Evolutionary conservation across 1,140 invertebrate genomes (phyloP).

Genomic region (Drosophila funebris): DNA sequence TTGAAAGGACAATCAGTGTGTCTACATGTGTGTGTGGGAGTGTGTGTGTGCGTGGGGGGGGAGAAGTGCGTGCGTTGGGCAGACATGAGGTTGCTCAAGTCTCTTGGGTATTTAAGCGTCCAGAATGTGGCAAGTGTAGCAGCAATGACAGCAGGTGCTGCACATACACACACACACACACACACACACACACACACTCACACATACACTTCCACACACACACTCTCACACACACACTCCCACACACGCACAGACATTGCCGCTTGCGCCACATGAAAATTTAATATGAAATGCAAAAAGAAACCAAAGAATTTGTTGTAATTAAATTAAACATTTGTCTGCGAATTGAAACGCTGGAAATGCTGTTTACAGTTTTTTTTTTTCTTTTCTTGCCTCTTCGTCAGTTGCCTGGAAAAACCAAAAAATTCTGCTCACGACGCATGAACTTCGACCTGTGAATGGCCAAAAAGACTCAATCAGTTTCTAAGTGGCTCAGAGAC

Average conservation of each 20-base stretch:
- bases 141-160: slow-evolving; percentile 68
- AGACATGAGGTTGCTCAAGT: slow-evolving; percentile 28
- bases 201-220: background rate
- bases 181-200: background rate
- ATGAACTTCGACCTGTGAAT: background rate
- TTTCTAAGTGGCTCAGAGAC: slow-evolving; percentile 41
- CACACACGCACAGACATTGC: background rate
- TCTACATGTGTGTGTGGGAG: background rate
- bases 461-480: slow-evolving; percentile 59
- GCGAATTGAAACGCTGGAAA: no score
- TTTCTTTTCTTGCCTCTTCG: background rate
- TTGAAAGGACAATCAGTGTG: slow-evolving; percentile 70
- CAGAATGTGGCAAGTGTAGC: slow-evolving; percentile 44
- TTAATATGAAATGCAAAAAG: slow-evolving; percentile 65
- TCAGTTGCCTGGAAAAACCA: background rate
- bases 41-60: background rate
- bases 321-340: slow-evolving; percentile 77
- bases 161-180: slow-evolving; percentile 26
- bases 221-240: background rate
- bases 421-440: slow-evolving; percentile 8
- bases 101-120: slow-evolving; percentile 72
- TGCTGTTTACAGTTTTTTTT: background rate
- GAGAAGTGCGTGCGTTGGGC: background rate
- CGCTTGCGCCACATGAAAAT: slow-evolving; percentile 54
- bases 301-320: slow-evolving; percentile 76